Percentiles rank a stretch among this genome's conserved stretches.
phyloP scores from a whole-genome alignment of 2,888 invertebrate genomes.

The Lordiphosa andalusiaca region DNA sequence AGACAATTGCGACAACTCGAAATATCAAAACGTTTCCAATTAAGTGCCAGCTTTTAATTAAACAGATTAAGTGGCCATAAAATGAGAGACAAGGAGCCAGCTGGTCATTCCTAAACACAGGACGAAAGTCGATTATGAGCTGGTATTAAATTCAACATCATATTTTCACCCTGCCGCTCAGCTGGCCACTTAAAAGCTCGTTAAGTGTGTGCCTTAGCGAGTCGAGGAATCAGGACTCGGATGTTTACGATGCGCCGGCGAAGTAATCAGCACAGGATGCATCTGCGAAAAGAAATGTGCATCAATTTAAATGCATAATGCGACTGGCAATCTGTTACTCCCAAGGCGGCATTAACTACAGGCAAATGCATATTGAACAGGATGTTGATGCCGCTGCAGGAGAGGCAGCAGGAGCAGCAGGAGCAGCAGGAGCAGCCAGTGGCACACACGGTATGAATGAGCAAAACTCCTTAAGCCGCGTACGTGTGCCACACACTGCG shows the following conservation, averaged over 20 bases:
- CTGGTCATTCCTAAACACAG: slow-evolving; percentile 6
- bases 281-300: slow-evolving; percentile 40
- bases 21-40: slow-evolving; percentile 47
- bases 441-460: slow-evolving; percentile 64
- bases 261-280: slow-evolving; percentile 31
- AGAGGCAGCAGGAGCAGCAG: slow-evolving; percentile 11
- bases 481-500: slow-evolving; percentile 50
- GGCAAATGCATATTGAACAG: slow-evolving; percentile 57
- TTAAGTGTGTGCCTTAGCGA: slow-evolving; percentile 40
- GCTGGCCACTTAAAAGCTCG: slow-evolving; percentile 53
- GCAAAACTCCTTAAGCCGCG: slow-evolving; percentile 57
- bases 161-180: slow-evolving; percentile 20
- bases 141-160: slow-evolving; percentile 58
- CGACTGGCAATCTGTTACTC: slow-evolving; percentile 52
- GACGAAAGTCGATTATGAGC: slow-evolving; percentile 45
- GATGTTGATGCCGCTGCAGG: slow-evolving; percentile 28
- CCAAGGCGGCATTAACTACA: slow-evolving; percentile 49
- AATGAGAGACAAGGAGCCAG: slow-evolving; percentile 12
- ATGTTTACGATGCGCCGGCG: slow-evolving; percentile 17
- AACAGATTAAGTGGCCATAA: slow-evolving; percentile 60
- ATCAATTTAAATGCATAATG: slow-evolving; percentile 69
- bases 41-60: slow-evolving; percentile 59
- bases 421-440: slow-evolving; percentile 15
- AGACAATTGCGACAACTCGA: slow-evolving; percentile 28
- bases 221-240: slow-evolving; percentile 18